Conservation (phyloP, 2,113 vertebrate genomes). For the Circaetus cinerascens region DNA sequence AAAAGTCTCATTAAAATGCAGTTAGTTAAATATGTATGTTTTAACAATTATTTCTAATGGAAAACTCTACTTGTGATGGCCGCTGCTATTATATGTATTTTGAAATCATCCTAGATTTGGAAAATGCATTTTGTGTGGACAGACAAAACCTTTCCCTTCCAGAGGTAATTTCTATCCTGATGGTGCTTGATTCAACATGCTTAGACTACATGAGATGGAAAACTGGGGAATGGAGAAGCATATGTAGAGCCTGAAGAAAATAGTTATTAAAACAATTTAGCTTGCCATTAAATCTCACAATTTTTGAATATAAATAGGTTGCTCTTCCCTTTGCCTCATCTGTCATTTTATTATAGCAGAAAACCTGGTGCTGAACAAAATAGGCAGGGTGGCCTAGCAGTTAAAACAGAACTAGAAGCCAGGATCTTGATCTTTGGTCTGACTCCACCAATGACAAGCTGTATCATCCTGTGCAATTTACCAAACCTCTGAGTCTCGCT, state of each 20-base stretch:
- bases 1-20: not conserved
- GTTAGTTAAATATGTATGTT: not conserved
- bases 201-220: not conserved
- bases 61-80: not conserved
- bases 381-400: not conserved
- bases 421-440: not conserved
- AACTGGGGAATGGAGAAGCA: not conserved
- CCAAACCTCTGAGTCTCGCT: not conserved
- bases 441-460: not conserved
- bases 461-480: not conserved
- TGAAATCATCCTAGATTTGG: not conserved
- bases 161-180: conserved; percentile 29
- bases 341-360: not conserved
- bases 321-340: not conserved
- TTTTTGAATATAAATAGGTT: conserved; percentile 36
- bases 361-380: not conserved
- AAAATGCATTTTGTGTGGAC: not conserved
- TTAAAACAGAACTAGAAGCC: not conserved
- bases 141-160: conserved; percentile 23
- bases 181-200: conserved; percentile 50
- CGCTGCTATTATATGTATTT: not conserved
- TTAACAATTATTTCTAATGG: conserved; percentile 21
- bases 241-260: conserved; percentile 49
- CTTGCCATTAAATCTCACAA: conserved; percentile 29
- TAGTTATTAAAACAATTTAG: conserved; percentile 64